phyloP scores from a whole-genome alignment of 2,797 vertebrate genomes.

The Phrynocephalus guinanensis region DNA sequence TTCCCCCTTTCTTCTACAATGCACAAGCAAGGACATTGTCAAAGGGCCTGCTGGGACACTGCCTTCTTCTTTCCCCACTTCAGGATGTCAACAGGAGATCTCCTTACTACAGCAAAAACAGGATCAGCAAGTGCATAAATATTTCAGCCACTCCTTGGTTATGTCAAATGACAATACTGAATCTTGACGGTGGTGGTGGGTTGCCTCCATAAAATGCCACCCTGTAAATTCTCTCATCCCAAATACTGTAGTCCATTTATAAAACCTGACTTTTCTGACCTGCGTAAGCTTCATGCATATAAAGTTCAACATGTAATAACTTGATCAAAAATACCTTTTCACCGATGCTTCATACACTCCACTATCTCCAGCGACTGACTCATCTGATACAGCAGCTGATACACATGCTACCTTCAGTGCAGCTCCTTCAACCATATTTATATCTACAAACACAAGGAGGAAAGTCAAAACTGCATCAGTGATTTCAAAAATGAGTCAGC shows the following conservation, averaged over 20 bases:
- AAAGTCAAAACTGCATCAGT: constrained; percentile 46
- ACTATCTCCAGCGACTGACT: constrained; percentile 95
- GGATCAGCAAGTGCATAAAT: too few species aligned
- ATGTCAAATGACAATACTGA: too few species aligned
- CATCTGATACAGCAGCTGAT: constrained; percentile 93
- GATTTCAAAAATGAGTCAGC: constrained; percentile 22
- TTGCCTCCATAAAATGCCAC: neutral
- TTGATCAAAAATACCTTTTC: constrained; percentile 81
- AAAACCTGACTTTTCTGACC: neutral
- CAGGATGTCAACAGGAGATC: neutral
- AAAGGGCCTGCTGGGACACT: neutral
- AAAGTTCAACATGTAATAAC: constrained; percentile 29
- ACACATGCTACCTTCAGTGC: constrained; percentile 87
- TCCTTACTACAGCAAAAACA: neutral
- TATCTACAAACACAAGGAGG: constrained; percentile 58
- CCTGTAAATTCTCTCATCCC: neutral
- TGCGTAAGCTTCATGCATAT: neutral
- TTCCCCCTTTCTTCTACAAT: neutral
- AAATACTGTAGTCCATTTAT: too few species aligned
- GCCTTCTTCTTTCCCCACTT: neutral
- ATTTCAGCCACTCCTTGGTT: too few species aligned
- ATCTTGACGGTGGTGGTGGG: too few species aligned
- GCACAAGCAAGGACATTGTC: neutral
- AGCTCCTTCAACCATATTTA: constrained; percentile 68
- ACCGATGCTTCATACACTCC: constrained; percentile 93